These are phyloP conservation scores for Leucophenga montana DNA, from an alignment of 2,888 invertebrate genomes.

Conservation along the genomic window DNA sequence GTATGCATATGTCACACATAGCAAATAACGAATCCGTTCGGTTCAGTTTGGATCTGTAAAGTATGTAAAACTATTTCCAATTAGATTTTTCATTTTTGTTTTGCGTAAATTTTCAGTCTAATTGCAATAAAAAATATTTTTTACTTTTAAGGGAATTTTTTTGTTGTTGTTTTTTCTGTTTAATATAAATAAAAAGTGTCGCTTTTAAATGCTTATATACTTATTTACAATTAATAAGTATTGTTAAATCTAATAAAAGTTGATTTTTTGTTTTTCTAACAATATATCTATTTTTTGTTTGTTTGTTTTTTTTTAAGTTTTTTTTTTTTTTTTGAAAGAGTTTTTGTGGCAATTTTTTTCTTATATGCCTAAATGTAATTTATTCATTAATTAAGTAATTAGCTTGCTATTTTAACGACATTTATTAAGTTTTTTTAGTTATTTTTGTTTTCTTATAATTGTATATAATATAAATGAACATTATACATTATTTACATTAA, in stretches of 20 bases:
- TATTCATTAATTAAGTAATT: constrained; percentile 17
- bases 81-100: background rate
- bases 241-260: constrained; percentile 4
- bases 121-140: constrained; percentile 18
- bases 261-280: constrained; percentile 11
- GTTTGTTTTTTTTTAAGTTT: background rate
- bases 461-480: constrained; percentile 37
- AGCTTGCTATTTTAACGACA: constrained; percentile 23
- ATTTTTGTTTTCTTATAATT: background rate
- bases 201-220: constrained; percentile 37
- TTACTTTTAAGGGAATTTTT: constrained; percentile 9
- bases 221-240: constrained; percentile 67
- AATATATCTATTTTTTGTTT: constrained; percentile 17
- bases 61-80: constrained; percentile 7
- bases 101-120: constrained; percentile 1
- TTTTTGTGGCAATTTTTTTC: constrained; percentile 30
- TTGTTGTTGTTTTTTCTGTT: constrained; percentile 12
- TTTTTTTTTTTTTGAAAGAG: constrained; percentile 11
- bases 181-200: constrained; percentile 21
- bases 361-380: constrained; percentile 9
- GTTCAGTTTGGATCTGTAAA: background rate
- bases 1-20: constrained; percentile 15
- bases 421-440: constrained; percentile 13
- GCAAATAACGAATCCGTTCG: background rate
- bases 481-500: constrained; percentile 37